Conservation (phyloP, 2,113 vertebrate genomes). For the Protobothrops flavoviridis region DNA sequence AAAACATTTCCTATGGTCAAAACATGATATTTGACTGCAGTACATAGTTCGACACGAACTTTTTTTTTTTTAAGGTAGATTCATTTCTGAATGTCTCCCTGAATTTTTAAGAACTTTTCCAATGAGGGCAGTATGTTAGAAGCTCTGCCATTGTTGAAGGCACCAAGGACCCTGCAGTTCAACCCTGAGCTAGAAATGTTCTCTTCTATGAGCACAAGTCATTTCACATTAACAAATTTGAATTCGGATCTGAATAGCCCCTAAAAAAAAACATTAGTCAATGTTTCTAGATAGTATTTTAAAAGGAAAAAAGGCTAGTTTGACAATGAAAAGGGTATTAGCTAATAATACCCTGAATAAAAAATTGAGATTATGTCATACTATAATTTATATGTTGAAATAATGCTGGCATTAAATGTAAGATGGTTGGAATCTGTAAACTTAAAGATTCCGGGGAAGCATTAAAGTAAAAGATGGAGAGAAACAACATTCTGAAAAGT, state of each 20-base stretch:
- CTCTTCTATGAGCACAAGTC: not conserved
- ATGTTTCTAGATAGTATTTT: not conserved
- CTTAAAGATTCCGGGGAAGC: conserved; percentile 37
- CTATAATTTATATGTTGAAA: not conserved
- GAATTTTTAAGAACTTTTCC: not conserved
- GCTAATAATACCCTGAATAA: not conserved
- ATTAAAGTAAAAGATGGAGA: conserved; percentile 34
- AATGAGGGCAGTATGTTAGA: not conserved
- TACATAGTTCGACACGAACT: not conserved
- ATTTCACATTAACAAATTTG: not conserved
- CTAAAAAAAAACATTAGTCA: not conserved
- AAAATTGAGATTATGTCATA: not conserved
- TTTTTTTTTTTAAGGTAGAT: not conserved
- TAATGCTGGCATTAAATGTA: conserved; percentile 20
- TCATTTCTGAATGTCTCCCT: not conserved
- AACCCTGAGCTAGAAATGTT: not conserved
- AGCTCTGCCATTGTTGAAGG: not conserved
- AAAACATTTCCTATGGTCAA: not conserved
- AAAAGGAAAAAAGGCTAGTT: not conserved
- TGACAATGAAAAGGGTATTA: not conserved
- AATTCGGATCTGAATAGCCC: not conserved
- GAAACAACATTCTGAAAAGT: conserved; percentile 10
- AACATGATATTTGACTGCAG: not conserved
- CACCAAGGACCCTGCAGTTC: not conserved
- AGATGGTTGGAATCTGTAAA: conserved; percentile 9